Conservation (phyloP, 2,888 invertebrate species). For the Colostygia pectinataria region DNA sequence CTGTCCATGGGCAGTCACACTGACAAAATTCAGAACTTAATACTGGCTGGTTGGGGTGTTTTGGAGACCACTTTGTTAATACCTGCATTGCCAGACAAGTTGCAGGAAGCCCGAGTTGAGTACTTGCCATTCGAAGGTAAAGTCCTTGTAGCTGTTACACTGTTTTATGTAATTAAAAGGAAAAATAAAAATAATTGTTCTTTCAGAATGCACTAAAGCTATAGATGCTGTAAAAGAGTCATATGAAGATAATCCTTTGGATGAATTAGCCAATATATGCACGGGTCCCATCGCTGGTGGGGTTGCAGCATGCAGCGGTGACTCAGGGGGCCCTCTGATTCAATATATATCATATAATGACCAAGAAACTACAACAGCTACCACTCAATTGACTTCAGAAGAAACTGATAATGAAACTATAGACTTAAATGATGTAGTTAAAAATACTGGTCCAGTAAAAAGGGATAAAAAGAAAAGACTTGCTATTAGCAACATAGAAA, state of each 20-base stretch:
- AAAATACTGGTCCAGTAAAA: neutral
- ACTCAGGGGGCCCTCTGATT: slow-evolving; percentile 81
- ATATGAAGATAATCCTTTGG: slow-evolving; percentile 65
- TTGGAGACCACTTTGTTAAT: slow-evolving; percentile 59
- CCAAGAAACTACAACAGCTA: slow-evolving; percentile 34
- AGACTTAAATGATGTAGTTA: slow-evolving; percentile 1
- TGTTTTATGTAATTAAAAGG: no score
- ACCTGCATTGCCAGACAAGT: slow-evolving; percentile 62
- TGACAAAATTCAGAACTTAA: slow-evolving; percentile 41
- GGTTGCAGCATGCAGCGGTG: slow-evolving; percentile 79
- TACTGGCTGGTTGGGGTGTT: slow-evolving; percentile 80
- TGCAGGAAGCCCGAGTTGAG: slow-evolving; percentile 72
- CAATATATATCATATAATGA: slow-evolving; percentile 41
- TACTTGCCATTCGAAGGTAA: slow-evolving; percentile 64
- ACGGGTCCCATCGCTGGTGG: slow-evolving; percentile 78
- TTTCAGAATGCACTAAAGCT: slow-evolving; percentile 68
- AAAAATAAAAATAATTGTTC: no score
- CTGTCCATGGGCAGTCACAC: slow-evolving; percentile 12
- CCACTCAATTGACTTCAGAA: slow-evolving; percentile 28
- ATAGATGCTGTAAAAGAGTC: slow-evolving; percentile 56
- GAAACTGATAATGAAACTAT: slow-evolving; percentile 8
- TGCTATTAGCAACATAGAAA: slow-evolving; percentile 17
- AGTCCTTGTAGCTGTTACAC: neutral
- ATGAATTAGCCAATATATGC: slow-evolving; percentile 74
- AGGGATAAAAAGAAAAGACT: neutral